Evolutionary conservation across 1,140 invertebrate genomes (phyloP).

Genomic region (Drosophila tsacasi): DNA sequence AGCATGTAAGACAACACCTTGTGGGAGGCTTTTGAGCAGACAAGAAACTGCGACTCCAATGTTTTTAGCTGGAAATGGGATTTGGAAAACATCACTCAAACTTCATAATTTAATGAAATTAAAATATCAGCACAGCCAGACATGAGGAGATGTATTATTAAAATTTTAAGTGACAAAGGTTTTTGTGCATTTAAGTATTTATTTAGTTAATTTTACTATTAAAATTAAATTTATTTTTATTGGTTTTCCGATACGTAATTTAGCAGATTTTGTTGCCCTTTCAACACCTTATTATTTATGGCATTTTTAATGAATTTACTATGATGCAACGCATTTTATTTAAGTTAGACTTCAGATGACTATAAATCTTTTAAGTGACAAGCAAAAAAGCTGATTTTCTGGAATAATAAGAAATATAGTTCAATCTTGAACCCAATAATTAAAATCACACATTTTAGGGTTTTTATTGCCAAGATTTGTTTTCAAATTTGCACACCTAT

Average conservation of each 20-base stretch:
- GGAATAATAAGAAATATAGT: background rate
- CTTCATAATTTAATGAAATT: background rate
- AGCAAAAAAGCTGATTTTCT: background rate
- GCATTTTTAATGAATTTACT: background rate
- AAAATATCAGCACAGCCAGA: background rate
- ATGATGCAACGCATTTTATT: background rate
- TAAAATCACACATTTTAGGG: background rate
- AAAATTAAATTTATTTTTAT: background rate
- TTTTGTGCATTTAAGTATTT: background rate
- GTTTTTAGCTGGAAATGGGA: background rate
- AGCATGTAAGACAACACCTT: constrained; percentile 23
- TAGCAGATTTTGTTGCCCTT: background rate
- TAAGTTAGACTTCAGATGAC: background rate
- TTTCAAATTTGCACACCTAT: background rate
- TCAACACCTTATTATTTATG: background rate
- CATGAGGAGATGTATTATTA: too few species aligned
- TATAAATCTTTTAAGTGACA: background rate
- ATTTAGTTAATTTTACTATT: background rate
- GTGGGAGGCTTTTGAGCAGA: constrained; percentile 18
- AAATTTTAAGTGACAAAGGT: background rate
- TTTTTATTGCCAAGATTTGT: too few species aligned
- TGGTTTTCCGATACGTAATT: background rate
- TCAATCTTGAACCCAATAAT: background rate
- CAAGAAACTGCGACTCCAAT: background rate
- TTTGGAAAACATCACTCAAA: background rate